Evolutionary conservation across 2,797 vertebrate species (phyloP).

Genomic region (Naso thynnoides): DNA sequence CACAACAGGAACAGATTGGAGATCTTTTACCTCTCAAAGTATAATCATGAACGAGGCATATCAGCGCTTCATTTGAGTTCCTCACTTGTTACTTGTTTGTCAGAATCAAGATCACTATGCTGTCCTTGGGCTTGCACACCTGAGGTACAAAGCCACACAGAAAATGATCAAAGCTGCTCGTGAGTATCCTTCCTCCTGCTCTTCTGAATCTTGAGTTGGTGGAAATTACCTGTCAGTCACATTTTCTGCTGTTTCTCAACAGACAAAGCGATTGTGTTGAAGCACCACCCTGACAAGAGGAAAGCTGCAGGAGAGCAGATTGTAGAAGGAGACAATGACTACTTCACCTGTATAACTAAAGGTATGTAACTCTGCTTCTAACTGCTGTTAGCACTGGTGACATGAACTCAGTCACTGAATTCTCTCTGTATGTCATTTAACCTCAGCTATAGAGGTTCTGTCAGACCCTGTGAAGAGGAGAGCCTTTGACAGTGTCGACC

Average conservation of each 20-base stretch:
- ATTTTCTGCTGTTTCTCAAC: slow-evolving; percentile 30
- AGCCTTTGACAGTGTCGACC: slow-evolving; percentile 98
- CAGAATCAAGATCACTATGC: slow-evolving; percentile 99
- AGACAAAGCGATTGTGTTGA: slow-evolving; percentile 99
- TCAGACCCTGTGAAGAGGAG: slow-evolving; percentile 95
- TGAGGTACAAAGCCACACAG: slow-evolving; percentile 96
- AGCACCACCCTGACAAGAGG: slow-evolving; percentile 98
- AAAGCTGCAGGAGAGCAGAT: slow-evolving; percentile 98
- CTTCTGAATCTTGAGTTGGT: accelerated
- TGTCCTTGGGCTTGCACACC: slow-evolving; percentile 91
- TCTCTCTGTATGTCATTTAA: not conserved
- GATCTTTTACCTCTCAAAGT: not conserved
- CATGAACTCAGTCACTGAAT: not conserved
- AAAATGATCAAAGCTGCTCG: slow-evolving; percentile 99
- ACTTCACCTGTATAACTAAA: slow-evolving; percentile 90
- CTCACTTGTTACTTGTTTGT: not conserved
- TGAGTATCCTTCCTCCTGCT: slow-evolving; percentile 84
- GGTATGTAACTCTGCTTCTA: slow-evolving; percentile 50
- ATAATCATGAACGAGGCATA: too few species aligned
- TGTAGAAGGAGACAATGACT: slow-evolving; percentile 95
- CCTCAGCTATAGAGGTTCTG: slow-evolving; percentile 93
- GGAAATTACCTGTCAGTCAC: too few species aligned
- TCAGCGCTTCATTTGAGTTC: not conserved
- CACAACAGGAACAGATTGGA: too few species aligned
- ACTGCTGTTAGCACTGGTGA: accelerated